Evolutionary conservation across 2,888 invertebrate species (phyloP).

Genomic region (Lordiphosa fenestrarum): DNA sequence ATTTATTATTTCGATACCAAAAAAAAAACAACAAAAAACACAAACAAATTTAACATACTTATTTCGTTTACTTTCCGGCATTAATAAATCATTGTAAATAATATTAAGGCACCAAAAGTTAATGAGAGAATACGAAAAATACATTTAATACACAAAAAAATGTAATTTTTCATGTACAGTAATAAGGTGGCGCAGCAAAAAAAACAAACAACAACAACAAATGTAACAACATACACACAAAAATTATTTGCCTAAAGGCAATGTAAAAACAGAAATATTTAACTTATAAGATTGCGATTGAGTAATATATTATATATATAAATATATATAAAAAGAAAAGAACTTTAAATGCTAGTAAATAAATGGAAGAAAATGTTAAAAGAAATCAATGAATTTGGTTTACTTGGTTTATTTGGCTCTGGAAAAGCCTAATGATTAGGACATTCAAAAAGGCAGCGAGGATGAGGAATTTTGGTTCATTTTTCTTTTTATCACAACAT

Average conservation of each 20-base stretch:
- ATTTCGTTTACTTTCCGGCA: conserved; percentile 10
- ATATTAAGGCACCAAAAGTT: conserved; percentile 18
- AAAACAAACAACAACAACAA: conserved; percentile 7
- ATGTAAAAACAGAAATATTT: conserved; percentile 23
- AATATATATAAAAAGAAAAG: conserved; percentile 16
- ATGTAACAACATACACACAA: conserved; percentile 8
- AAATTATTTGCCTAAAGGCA: conserved; percentile 15
- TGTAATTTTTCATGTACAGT: conserved; percentile 3
- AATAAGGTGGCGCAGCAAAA: neutral
- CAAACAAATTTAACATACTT: neutral
- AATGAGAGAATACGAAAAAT: neutral
- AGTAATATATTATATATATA: conserved; percentile 38
- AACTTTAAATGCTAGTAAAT: conserved; percentile 50
- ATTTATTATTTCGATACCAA: conserved; percentile 40
- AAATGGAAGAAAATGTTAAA: conserved; percentile 57
- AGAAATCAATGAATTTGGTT: conserved; percentile 17
- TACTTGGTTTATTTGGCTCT: neutral
- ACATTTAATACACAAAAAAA: neutral
- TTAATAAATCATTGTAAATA: conserved; percentile 32
- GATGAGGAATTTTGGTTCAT: too few species aligned
- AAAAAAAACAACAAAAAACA: conserved; percentile 13
- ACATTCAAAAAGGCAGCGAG: too few species aligned
- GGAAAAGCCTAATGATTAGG: too few species aligned
- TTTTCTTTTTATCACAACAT: conserved; percentile 21
- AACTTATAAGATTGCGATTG: conserved; percentile 48